A percentile compares a stretch with the other conserved stretches of the same genome.
Evolutionary conservation across 1,140 invertebrate genomes (phyloP).

Genomic region (Whitmania pigra): DNA sequence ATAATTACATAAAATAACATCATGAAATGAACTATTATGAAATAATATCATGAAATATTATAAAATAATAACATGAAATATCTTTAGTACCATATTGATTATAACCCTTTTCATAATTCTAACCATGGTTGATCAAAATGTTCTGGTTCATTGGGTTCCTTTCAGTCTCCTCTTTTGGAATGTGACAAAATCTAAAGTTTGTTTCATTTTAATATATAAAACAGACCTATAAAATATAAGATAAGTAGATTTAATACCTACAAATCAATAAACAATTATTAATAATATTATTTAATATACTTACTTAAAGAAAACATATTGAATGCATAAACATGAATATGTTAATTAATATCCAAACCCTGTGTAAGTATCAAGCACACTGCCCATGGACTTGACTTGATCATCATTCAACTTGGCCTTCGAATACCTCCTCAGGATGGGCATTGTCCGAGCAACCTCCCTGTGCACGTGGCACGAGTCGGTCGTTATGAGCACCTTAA

Average conservation of each 20-base stretch:
- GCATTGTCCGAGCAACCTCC: constrained; percentile 19
- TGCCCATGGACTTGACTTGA: constrained; percentile 15
- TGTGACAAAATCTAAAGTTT: constrained; percentile 18
- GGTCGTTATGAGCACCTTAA: constrained; percentile 14
- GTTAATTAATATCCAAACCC: too few relatives aligned
- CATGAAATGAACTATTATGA: too few relatives aligned
- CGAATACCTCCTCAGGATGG: constrained; percentile 17
- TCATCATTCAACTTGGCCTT: constrained; percentile 14
- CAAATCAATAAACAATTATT: too few relatives aligned
- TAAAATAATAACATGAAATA: not conserved
- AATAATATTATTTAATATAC: too few relatives aligned
- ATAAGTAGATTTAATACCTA: too few relatives aligned
- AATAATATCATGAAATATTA: too few relatives aligned
- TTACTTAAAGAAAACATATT: not conserved
- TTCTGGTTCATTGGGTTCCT: constrained; percentile 39
- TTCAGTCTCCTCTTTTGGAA: constrained; percentile 27
- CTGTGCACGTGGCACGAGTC: constrained; percentile 20
- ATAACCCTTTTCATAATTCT: constrained; percentile 19
- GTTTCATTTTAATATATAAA: not conserved
- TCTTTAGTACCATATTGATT: not conserved
- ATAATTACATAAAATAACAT: not conserved
- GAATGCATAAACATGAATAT: not conserved
- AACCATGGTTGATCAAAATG: constrained; percentile 40
- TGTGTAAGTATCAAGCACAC: constrained; percentile 17
- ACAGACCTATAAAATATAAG: too few relatives aligned